These are phyloP conservation scores for Portunus trituberculatus DNA, from an alignment of 1,140 invertebrate genomes.

Conservation along the genomic window DNA sequence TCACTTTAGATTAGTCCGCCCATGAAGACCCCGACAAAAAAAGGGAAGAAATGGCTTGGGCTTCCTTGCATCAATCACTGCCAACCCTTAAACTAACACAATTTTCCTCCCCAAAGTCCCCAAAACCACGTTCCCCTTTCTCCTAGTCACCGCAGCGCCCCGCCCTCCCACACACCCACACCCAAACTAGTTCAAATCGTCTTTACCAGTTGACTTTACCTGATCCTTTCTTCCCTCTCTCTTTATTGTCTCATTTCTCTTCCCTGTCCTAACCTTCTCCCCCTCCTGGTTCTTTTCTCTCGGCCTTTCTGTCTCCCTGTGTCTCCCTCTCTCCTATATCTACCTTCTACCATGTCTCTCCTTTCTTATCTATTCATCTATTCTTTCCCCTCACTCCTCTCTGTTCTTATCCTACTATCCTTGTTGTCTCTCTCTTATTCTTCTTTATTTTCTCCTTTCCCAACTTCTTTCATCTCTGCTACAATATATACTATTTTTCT, in stretches of 20 bases:
- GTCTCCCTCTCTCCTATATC: background rate
- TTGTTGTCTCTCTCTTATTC: no score
- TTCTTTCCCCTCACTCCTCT: background rate
- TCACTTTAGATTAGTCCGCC: background rate
- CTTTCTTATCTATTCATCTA: background rate
- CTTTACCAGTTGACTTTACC: background rate
- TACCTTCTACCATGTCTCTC: background rate
- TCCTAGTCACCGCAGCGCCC: background rate
- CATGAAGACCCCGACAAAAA: background rate
- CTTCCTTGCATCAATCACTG: background rate
- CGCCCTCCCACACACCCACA: background rate
- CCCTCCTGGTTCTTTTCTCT: background rate
- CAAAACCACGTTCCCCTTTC: background rate
- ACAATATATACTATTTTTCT: no score
- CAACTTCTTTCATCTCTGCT: no score
- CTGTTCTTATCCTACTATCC: background rate
- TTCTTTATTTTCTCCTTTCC: no score
- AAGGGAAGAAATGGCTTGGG: background rate
- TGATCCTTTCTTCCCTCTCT: background rate
- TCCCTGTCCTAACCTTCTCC: background rate
- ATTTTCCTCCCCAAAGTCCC: background rate
- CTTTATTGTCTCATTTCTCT: background rate
- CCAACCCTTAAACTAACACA: slow-evolving; percentile 11
- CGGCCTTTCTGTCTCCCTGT: background rate
- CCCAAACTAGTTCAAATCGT: background rate